Evolutionary conservation across 1,140 invertebrate genomes (phyloP), one percentile per base, ranked within the genome.

Genomic region (Pseudomyrmex pallidus): DNA sequence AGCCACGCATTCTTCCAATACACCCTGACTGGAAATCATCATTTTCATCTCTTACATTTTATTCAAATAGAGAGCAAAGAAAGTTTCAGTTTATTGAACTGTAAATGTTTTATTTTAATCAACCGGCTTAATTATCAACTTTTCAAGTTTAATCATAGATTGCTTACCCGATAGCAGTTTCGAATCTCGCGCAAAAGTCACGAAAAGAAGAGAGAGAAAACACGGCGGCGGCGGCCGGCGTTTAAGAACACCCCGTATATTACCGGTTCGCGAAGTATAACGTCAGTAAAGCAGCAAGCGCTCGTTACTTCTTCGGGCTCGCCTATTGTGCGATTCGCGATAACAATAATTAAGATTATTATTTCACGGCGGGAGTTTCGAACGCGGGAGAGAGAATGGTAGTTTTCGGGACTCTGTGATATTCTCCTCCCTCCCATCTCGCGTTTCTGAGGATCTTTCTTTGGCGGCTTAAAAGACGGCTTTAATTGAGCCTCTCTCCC

Each of bases 401-500:
- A 80, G 76, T 80, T 80, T 80, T 80, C 54, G 66, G 66, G 44
- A 0, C 5, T 35, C 35, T 61, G 20, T 54, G 59, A 80, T 54
- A 80, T 56, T 54, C 67, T 61, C n/a, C 67, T 17, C 52, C 48
- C 15, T 10, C 44, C 7, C 15, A 1, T 54, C 48, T 20, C 17
- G 7, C 25, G n/a, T 70, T 25, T 25, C 57, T 67, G 17, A 61
- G 44, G 66, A 87, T 84, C 73, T 83, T 70, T 74, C 59, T 62
- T 77, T 67, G 59, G 82, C 76, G 78, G 77, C 84, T 89, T 84
- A 85, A 76, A 74, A 48, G 77, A 89, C 85, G 83, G 78, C 84
- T 90, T 90, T 89, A 90, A 90, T 90, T 87, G 85, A 89, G 84
- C 85, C 80, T 86, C 73, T 85, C 25, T 87, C 70, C 76, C 35